phyloP scores from a whole-genome alignment of 2,888 invertebrate species.

The Gymnosoma rotundatum region DNA sequence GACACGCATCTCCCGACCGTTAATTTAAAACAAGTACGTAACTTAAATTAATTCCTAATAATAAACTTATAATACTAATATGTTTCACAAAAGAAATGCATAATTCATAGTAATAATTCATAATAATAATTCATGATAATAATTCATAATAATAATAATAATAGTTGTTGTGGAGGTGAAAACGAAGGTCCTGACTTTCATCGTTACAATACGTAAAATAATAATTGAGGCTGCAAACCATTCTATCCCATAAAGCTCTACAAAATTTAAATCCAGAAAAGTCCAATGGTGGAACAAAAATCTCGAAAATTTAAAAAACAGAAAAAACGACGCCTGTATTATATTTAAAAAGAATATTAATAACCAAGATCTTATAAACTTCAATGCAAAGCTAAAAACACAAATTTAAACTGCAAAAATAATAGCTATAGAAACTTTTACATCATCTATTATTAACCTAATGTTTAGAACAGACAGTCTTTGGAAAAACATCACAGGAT shows the following conservation, averaged over 20 bases:
- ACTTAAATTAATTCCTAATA: too few relatives aligned
- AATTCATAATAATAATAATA: too few relatives aligned
- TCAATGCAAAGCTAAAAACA: neutral
- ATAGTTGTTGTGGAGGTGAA: too few relatives aligned
- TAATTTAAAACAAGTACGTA: too few relatives aligned
- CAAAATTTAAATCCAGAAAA: neutral
- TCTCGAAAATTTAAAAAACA: neutral
- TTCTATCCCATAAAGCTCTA: neutral
- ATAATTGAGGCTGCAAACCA: neutral
- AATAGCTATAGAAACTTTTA: too few relatives aligned
- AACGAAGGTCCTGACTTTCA: too few relatives aligned
- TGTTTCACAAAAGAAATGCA: too few relatives aligned
- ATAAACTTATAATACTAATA: too few relatives aligned
- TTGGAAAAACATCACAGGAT: constrained; percentile 5
- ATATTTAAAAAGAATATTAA: neutral
- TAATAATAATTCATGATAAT: too few relatives aligned
- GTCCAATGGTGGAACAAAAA: constrained; percentile 10
- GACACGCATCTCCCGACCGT: too few relatives aligned
- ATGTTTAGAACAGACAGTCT: neutral
- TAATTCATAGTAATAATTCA: too few relatives aligned
- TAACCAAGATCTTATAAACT: neutral
- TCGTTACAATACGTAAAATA: too few relatives aligned
- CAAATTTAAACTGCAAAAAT: neutral
- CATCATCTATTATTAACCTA: constrained; percentile 3
- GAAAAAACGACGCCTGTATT: neutral